A percentile compares a stretch with the other conserved stretches of the same genome.
Conservation (phyloP, 2,113 vertebrate species). For the Chaetodon auriga region DNA sequence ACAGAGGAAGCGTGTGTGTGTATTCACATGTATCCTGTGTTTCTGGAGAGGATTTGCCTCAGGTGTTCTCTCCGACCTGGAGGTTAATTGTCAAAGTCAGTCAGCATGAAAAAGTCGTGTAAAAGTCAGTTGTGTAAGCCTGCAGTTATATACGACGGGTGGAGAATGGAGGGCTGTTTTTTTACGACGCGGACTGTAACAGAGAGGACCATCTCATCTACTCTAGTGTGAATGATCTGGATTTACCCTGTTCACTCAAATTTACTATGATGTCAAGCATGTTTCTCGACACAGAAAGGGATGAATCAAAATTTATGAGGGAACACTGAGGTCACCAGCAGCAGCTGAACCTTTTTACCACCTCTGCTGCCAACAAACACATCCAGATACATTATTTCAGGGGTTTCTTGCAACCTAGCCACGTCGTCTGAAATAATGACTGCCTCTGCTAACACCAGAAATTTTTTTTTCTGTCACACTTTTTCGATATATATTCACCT, state of each 20-base stretch:
- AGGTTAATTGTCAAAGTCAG: slow-evolving; percentile 69
- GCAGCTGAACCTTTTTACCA: not conserved
- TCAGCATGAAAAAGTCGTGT: slow-evolving; percentile 41
- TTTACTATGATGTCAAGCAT: not conserved
- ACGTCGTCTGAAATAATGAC: not conserved
- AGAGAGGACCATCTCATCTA: not conserved
- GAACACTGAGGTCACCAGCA: not conserved
- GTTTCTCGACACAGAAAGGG: not conserved
- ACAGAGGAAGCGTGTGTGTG: slow-evolving; percentile 10
- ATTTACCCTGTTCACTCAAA: not conserved
- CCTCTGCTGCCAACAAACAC: not conserved
- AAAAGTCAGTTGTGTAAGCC: slow-evolving; percentile 35
- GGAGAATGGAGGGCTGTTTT: not conserved
- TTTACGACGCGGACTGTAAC: not conserved
- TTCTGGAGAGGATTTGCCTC: slow-evolving; percentile 41
- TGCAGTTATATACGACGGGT: slow-evolving; percentile 25
- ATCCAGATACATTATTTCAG: not conserved
- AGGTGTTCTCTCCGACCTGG: slow-evolving; percentile 42
- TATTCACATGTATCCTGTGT: not conserved
- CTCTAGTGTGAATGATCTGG: not conserved
- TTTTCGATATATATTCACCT: not conserved
- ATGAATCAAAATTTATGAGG: not conserved
- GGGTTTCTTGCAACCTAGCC: not conserved
- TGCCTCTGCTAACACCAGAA: not conserved
- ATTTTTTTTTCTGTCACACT: not conserved